Evolutionary conservation across 1,140 invertebrate genomes (phyloP).

Genomic region (Zaprionus taronus): DNA sequence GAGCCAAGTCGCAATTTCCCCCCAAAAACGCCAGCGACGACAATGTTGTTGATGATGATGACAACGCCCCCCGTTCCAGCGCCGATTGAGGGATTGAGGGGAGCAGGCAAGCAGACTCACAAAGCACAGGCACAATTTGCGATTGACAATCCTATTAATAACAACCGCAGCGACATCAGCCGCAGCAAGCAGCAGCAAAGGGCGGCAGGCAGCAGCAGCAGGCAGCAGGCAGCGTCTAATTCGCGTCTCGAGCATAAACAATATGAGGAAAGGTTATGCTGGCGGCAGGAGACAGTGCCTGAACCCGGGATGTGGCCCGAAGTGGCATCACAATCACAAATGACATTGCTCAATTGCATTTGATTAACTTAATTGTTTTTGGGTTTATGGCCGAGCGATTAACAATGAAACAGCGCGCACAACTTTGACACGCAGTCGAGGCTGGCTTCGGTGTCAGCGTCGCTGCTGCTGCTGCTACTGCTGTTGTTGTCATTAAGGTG

Average conservation of each 20-base stretch:
- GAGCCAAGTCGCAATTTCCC: slow-evolving; percentile 47
- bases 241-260: slow-evolving; percentile 58
- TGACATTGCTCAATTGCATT: slow-evolving; percentile 83
- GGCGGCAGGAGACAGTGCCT: not conserved
- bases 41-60: slow-evolving; percentile 76
- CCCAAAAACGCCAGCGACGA: slow-evolving; percentile 29
- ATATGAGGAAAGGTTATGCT: slow-evolving; percentile 38
- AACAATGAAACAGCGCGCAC: slow-evolving; percentile 73
- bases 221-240: slow-evolving; percentile 21
- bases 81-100: not conserved
- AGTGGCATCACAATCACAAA: slow-evolving; percentile 71
- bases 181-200: slow-evolving; percentile 23
- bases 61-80: slow-evolving; percentile 31
- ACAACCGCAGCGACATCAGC: slow-evolving; percentile 51
- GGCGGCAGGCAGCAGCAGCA: slow-evolving; percentile 37
- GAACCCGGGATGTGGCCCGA: not conserved
- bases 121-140: slow-evolving; percentile 71
- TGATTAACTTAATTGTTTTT: slow-evolving; percentile 82
- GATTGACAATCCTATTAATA: slow-evolving; percentile 83
- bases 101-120: not conserved
- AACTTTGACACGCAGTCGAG: slow-evolving; percentile 69
- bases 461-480: slow-evolving; percentile 5
- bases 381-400: slow-evolving; percentile 73
- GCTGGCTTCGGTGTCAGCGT: not conserved
- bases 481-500: slow-evolving; percentile 60